Conservation (phyloP, 1,140 invertebrate genomes). For the Scaptodrosophila lebanonensis region DNA sequence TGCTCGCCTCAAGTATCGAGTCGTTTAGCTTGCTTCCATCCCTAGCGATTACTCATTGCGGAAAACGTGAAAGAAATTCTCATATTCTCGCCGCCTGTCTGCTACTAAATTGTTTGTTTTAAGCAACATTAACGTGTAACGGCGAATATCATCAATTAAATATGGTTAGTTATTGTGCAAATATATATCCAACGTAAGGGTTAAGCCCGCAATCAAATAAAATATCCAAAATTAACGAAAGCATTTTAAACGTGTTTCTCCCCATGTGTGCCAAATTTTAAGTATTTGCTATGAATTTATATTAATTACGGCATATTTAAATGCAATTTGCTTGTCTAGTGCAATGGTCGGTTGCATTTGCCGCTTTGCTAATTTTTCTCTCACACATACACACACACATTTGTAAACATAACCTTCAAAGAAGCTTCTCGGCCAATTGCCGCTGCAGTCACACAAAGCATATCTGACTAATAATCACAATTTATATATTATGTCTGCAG, state of each 20-base stretch:
- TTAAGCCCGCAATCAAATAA: not conserved
- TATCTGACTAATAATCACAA: constrained; percentile 50
- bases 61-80: constrained; percentile 64
- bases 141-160: constrained; percentile 54
- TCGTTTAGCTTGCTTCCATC: constrained; percentile 16
- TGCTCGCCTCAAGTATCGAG: too few relatives aligned
- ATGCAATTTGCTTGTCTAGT: too few relatives aligned
- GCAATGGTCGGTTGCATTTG: too few relatives aligned
- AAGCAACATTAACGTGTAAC: constrained; percentile 31
- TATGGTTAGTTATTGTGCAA: constrained; percentile 55
- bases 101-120: constrained; percentile 61
- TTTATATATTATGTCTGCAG: constrained; percentile 78
- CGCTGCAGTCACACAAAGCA: constrained; percentile 27
- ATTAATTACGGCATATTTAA: not conserved
- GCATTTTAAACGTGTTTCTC: not conserved
- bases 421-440: constrained; percentile 67
- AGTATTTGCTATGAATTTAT: too few relatives aligned
- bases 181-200: constrained; percentile 10
- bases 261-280: constrained; percentile 24
- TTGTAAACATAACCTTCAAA: constrained; percentile 76
- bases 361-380: not conserved
- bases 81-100: constrained; percentile 55
- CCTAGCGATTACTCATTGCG: constrained; percentile 54
- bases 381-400: constrained; percentile 37
- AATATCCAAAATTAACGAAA: not conserved